Percentiles rank a stretch among this genome's conserved stretches.
Evolutionary conservation across 2,888 invertebrate genomes (phyloP).

Genomic region (Aphrophora alni): DNA sequence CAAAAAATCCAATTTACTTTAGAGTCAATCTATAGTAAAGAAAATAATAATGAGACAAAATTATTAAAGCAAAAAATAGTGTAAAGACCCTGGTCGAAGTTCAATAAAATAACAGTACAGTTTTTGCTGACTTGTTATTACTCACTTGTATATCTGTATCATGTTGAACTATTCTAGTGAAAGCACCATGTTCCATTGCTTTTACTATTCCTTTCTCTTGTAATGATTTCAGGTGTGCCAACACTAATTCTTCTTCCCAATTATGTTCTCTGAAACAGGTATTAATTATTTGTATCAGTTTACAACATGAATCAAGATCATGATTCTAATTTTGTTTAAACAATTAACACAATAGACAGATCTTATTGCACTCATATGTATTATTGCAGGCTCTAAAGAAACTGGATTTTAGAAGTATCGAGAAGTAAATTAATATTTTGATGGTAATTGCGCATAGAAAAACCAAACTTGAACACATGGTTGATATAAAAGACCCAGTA

Average conservation of each 20-base stretch:
- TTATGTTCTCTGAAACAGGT: constrained; percentile 70
- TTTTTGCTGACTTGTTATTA: background rate
- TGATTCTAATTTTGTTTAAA: background rate
- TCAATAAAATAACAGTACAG: no score
- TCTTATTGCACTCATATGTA: no score
- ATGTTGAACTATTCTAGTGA: constrained; percentile 81
- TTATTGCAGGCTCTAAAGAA: no score
- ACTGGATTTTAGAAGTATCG: no score
- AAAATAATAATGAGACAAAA: no score
- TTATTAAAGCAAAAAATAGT: background rate
- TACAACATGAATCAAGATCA: background rate
- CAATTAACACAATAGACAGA: constrained; percentile 49
- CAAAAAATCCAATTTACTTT: no score
- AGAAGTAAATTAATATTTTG: no score
- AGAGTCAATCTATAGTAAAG: no score
- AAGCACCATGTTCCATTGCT: constrained; percentile 82
- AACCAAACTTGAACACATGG: no score
- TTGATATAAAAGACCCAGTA: no score
- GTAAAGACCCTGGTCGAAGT: no score
- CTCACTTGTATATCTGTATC: constrained; percentile 78
- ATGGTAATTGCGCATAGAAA: no score
- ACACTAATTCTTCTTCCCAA: constrained; percentile 79
- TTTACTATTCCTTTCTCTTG: constrained; percentile 85
- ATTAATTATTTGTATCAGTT: background rate
- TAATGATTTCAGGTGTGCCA: constrained; percentile 75